Base-by-base conservation (phyloP, 2,797 vertebrate genomes). In the Enteromius viviparus region DNA sequence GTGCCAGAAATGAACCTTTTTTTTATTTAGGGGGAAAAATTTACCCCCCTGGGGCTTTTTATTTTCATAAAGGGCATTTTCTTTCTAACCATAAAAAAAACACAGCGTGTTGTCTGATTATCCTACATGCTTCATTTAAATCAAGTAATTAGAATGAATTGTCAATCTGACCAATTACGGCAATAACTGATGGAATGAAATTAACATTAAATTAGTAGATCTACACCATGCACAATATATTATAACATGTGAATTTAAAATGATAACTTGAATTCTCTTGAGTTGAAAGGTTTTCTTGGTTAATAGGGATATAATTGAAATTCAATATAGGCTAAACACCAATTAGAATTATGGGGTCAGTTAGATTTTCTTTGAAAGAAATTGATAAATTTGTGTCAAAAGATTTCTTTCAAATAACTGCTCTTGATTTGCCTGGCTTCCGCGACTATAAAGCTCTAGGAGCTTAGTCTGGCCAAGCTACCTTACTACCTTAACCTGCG, bases 1-100 rank as follows among this genome's bases (percentile, higher is more conserved):
- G 60, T 65, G 76, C n/a, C 12, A n/a, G 26, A 66, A 51, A 78
- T 68, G 1, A 11, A 19, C 29, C 23, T 68, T 75, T 75, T 51
- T 68, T 15, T 62, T 72, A 34, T 62, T 64, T 49, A 64, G 8
- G 42, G 8, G 2, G 4, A 1, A 12, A 72, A 49, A 47, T 34
- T 34, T 1, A 6, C n/a, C 34, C 40, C 40, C 10, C 66, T 23
- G 8, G 34, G 55, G 37, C n/a, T 62, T 40, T 76, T 19, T 62
- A 62, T 26, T 15, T 17, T 45, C 47, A 65, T n/a, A 29, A 55
- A 65, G 40, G 58, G 26, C 12, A 4, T 40, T 7, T 53, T 10
- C 32, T 37, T 34, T 12, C 15, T n/a, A 32, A 34, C 26, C 10
- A 45, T 5, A 58, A 26, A 60, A 60, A 76, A 76, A 15, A 26